Conservation (phyloP, 2,888 invertebrate species). For the Rhagium mordax region DNA sequence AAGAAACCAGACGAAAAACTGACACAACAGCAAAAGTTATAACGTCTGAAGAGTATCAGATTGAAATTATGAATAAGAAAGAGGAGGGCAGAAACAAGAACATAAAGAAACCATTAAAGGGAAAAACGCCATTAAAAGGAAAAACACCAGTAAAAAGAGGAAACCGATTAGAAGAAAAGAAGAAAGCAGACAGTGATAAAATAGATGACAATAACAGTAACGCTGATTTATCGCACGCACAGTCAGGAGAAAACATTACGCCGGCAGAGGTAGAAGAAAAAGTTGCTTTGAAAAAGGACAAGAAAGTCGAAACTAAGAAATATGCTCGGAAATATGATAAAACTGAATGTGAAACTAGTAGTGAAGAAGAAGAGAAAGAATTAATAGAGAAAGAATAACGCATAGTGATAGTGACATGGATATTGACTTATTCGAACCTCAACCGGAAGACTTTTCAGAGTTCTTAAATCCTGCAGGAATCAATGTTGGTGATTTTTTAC, state of each 20-base stretch:
- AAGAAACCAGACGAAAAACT: too few relatives aligned
- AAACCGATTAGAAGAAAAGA: too few relatives aligned
- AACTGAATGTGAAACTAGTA: background rate
- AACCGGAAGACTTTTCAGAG: background rate
- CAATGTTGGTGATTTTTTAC: background rate
- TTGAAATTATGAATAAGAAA: too few relatives aligned
- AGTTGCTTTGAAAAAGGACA: background rate
- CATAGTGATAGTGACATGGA: background rate
- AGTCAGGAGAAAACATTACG: background rate
- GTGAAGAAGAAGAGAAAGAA: background rate
- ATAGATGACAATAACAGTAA: background rate
- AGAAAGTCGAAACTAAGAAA: background rate
- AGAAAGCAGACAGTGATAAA: background rate
- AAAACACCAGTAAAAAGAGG: too few relatives aligned
- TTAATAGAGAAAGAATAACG: background rate
- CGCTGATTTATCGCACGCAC: background rate
- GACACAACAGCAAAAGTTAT: too few relatives aligned
- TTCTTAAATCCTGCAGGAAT: background rate
- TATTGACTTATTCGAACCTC: background rate
- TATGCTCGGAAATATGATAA: background rate
- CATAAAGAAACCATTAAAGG: too few relatives aligned
- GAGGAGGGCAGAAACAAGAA: too few relatives aligned
- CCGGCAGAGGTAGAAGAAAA: background rate
- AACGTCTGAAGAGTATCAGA: too few relatives aligned
- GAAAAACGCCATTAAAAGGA: too few relatives aligned